Evolutionary conservation across 2,113 vertebrate species (phyloP).

Genomic region (Sylvicapra grimmia): DNA sequence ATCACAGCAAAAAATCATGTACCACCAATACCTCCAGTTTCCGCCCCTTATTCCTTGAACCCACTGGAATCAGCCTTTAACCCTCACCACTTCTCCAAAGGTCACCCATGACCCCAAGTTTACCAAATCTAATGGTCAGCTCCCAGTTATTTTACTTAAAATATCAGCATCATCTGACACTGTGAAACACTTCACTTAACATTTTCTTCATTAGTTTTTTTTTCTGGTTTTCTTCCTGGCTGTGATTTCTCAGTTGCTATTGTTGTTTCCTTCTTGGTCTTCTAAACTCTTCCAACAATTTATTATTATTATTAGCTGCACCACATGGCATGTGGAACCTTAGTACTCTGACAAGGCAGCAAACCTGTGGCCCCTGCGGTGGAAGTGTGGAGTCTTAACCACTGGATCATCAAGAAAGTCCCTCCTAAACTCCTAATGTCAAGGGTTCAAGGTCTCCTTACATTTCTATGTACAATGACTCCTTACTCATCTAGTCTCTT

Average conservation of each 20-base stretch:
- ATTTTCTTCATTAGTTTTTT: not conserved
- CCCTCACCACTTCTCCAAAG: not conserved
- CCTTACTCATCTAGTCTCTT: not conserved
- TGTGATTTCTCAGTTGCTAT: not conserved
- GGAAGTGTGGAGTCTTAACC: not conserved
- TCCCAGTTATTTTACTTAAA: not conserved
- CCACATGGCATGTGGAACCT: not conserved
- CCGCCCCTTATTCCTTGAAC: not conserved
- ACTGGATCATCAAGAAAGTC: not conserved
- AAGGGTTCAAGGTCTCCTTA: not conserved
- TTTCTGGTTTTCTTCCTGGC: not conserved
- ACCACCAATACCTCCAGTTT: not conserved
- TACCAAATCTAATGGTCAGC: not conserved
- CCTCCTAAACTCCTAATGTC: not conserved
- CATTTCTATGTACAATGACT: not conserved
- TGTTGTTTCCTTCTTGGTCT: not conserved
- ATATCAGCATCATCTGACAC: not conserved
- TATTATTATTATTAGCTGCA: not conserved
- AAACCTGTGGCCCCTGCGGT: not conserved
- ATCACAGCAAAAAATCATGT: not conserved
- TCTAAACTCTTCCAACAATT: not conserved
- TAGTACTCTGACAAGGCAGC: not conserved
- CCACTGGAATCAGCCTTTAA: not conserved
- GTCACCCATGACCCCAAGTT: not conserved
- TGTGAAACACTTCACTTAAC: not conserved